A percentile compares a stretch with the other conserved stretches of the same genome.
Evolutionary conservation across 1,140 invertebrate genomes (phyloP).

Genomic region (Drosophila watanabei): DNA sequence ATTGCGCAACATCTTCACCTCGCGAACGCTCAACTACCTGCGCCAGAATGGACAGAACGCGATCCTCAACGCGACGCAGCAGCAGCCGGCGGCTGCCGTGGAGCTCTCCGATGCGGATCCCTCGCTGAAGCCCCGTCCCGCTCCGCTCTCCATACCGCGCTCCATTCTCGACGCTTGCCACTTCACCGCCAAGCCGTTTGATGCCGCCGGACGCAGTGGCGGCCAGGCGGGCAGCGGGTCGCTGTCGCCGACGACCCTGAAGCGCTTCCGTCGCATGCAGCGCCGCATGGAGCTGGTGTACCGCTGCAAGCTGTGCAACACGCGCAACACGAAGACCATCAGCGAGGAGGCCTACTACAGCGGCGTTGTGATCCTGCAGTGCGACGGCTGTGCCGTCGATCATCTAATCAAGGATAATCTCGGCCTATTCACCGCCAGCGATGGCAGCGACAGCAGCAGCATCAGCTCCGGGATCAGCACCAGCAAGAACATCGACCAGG

Average conservation of each 20-base stretch:
- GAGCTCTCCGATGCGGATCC: constrained; percentile 52
- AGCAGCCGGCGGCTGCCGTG: constrained; percentile 56
- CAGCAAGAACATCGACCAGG: constrained; percentile 92
- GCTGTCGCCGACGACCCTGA: constrained; percentile 74
- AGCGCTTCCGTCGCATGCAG: constrained; percentile 85
- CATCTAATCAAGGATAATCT: constrained; percentile 97
- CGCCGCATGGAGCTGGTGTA: constrained; percentile 91
- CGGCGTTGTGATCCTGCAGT: constrained; percentile 95
- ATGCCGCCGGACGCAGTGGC: constrained; percentile 16
- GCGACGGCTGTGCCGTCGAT: constrained; percentile 93
- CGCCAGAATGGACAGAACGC: constrained; percentile 84
- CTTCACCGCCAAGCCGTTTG: constrained; percentile 70
- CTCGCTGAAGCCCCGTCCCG: constrained; percentile 53
- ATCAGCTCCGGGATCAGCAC: constrained; percentile 89
- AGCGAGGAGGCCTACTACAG: constrained; percentile 93
- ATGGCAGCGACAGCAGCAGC: constrained; percentile 87
- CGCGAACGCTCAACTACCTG: constrained; percentile 75
- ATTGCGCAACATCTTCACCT: constrained; percentile 82
- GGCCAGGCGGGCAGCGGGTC: constrained; percentile 44
- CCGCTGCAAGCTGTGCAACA: constrained; percentile 94
- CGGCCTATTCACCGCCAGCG: constrained; percentile 91
- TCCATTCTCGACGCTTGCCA: constrained; percentile 78
- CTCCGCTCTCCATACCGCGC: constrained; percentile 76
- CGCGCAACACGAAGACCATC: constrained; percentile 91
- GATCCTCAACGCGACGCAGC: constrained; percentile 75